Evolutionary conservation across 2,888 invertebrate species (phyloP).

Genomic region (Chalcis sispes): DNA sequence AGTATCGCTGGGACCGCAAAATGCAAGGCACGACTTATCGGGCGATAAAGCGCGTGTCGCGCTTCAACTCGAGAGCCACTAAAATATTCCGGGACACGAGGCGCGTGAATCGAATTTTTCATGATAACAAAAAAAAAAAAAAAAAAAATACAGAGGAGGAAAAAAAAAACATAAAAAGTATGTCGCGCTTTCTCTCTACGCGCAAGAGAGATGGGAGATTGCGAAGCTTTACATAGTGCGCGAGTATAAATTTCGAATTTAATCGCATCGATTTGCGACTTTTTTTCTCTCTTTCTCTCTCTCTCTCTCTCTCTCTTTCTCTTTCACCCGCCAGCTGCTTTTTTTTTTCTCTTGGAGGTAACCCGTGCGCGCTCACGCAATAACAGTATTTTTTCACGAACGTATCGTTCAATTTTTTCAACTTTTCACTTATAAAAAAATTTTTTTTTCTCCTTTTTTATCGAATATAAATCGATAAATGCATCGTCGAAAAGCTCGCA

Average conservation of each 20-base stretch:
- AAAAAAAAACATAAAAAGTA: too few relatives aligned
- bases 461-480: too few relatives aligned
- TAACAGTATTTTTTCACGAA: conserved; percentile 45
- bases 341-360: conserved; percentile 10
- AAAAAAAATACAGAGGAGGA: background rate
- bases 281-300: too few relatives aligned
- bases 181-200: conserved; percentile 6
- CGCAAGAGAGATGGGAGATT: conserved; percentile 31
- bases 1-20: conserved; percentile 34
- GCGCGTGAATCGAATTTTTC: conserved; percentile 57
- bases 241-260: conserved; percentile 56
- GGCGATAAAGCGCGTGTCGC: conserved; percentile 51
- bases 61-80: conserved; percentile 22
- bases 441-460: background rate
- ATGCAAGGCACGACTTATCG: conserved; percentile 56
- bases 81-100: conserved; percentile 55
- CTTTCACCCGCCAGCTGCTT: conserved; percentile 11
- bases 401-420: conserved; percentile 36
- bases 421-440: conserved; percentile 42
- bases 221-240: conserved; percentile 47
- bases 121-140: conserved; percentile 35
- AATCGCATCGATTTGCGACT: conserved; percentile 57
- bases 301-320: too few relatives aligned
- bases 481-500: too few relatives aligned
- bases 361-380: background rate